phyloP scores from a whole-genome alignment of 2,888 invertebrate species.

The Elegia similella region DNA sequence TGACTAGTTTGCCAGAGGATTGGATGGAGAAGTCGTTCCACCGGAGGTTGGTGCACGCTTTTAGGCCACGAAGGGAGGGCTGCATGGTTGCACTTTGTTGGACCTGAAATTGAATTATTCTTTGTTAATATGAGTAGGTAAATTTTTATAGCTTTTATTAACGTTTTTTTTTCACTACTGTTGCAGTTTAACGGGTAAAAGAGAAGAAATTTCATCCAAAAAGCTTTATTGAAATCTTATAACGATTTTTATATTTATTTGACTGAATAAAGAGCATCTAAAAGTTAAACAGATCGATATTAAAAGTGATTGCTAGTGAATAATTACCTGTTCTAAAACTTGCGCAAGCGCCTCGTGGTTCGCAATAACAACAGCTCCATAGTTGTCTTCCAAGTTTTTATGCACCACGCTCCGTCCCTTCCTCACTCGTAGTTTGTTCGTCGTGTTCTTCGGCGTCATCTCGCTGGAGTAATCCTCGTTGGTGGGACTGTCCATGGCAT shows the following conservation, averaged over 20 bases:
- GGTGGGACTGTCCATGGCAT: conserved; percentile 72
- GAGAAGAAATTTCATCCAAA: too few species aligned
- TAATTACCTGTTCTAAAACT: conserved; percentile 91
- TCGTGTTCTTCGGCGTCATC: conserved; percentile 71
- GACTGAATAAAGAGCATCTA: not conserved
- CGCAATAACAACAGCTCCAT: conserved; percentile 93
- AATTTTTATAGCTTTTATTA: not conserved
- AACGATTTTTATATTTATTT: not conserved
- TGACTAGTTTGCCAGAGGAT: conserved; percentile 76
- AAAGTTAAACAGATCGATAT: too few species aligned
- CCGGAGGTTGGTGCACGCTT: conserved; percentile 86
- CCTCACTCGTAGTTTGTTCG: conserved; percentile 86
- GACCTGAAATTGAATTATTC: conserved; percentile 46
- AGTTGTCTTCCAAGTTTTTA: conserved; percentile 93
- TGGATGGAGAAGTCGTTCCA: conserved; percentile 87
- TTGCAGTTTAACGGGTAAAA: too few species aligned
- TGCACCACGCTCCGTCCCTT: conserved; percentile 92
- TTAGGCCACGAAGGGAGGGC: conserved; percentile 85
- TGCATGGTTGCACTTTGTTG: conserved; percentile 87
- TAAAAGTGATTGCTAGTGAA: not conserved
- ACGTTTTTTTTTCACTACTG: too few species aligned
- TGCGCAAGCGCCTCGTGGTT: conserved; percentile 95
- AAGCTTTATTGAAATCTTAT: too few species aligned
- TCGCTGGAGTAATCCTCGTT: conserved; percentile 72
- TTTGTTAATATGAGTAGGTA: not conserved